Evolutionary conservation across 2,113 vertebrate genomes (phyloP).

Genomic region (Acrocephalus kingi): DNA sequence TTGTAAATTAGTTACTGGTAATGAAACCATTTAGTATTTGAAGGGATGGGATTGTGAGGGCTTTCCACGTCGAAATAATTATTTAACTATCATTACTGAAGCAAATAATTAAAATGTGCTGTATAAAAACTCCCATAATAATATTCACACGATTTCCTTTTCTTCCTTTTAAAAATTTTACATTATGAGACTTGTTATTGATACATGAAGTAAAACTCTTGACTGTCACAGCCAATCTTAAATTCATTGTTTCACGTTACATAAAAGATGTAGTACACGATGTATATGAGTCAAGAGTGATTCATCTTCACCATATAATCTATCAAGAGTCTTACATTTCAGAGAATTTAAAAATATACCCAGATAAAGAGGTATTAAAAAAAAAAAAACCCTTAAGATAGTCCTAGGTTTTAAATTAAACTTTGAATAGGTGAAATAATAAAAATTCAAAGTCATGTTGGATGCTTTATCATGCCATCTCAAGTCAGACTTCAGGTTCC

Average conservation of each 20-base stretch:
- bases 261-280: slow-evolving; percentile 30
- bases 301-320: slow-evolving; percentile 13
- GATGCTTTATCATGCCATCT: not conserved
- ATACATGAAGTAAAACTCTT: slow-evolving; percentile 45
- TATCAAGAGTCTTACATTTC: not conserved
- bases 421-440: not conserved
- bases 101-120: slow-evolving; percentile 79
- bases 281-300: not conserved
- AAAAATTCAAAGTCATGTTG: not conserved
- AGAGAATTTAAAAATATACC: not conserved
- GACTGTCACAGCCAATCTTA: slow-evolving; percentile 47
- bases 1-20: slow-evolving; percentile 79
- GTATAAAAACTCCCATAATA: slow-evolving; percentile 70
- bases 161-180: slow-evolving; percentile 43
- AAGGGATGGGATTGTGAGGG: slow-evolving; percentile 66
- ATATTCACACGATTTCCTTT: slow-evolving; percentile 68
- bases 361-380: not conserved
- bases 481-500: not conserved
- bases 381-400: not conserved
- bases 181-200: slow-evolving; percentile 67
- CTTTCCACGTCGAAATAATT: slow-evolving; percentile 74
- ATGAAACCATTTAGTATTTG: slow-evolving; percentile 77
- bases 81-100: slow-evolving; percentile 77
- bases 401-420: not conserved
- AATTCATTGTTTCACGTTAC: slow-evolving; percentile 52